These are phyloP conservation scores for Aphelocoma californica DNA, from an alignment of 2,797 vertebrate species.

Conservation along the genomic window DNA sequence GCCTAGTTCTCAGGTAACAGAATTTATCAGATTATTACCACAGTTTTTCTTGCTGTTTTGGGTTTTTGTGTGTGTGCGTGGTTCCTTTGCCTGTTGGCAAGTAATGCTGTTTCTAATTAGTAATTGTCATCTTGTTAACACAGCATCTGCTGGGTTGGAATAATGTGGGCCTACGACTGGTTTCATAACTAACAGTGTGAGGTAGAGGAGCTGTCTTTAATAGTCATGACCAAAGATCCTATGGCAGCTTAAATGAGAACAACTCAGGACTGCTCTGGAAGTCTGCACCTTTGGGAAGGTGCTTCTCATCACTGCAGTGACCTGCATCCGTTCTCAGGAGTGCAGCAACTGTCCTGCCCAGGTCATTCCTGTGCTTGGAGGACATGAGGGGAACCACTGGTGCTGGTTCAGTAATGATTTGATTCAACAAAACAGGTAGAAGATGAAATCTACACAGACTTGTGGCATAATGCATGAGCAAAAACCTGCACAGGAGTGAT, in stretches of 20 bases:
- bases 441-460: background rate
- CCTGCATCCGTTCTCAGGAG: background rate
- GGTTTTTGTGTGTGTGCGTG: background rate
- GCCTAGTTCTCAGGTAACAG: constrained; percentile 87
- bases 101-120: background rate
- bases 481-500: background rate
- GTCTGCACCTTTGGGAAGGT: background rate
- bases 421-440: background rate
- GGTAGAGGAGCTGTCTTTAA: background rate
- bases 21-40: background rate
- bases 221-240: background rate
- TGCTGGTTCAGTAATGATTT: background rate
- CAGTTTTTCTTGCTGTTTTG: background rate
- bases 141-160: background rate
- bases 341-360: background rate
- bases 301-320: background rate
- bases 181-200: background rate
- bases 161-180: background rate
- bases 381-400: background rate
- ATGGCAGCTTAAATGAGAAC: background rate
- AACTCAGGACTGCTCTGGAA: background rate
- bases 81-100: constrained; percentile 32
- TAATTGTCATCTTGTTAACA: background rate
- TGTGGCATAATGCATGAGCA: background rate
- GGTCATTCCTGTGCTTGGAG: background rate